Evolutionary conservation across 2,888 invertebrate genomes (phyloP).

Genomic region (Drosophila neonasuta): DNA sequence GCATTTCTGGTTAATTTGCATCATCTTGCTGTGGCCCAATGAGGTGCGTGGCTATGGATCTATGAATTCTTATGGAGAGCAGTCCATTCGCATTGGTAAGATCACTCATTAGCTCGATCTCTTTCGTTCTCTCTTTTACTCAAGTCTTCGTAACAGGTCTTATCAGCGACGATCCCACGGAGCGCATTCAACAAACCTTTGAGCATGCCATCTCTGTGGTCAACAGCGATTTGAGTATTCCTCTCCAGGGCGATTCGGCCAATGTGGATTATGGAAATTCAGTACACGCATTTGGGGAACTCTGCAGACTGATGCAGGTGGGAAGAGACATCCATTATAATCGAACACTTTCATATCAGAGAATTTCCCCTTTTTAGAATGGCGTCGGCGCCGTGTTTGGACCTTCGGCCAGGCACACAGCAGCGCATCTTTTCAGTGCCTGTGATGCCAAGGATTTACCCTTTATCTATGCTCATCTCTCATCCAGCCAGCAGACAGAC

Average conservation of each 20-base stretch:
- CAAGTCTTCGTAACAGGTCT: slow-evolving; percentile 65
- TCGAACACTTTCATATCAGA: not conserved
- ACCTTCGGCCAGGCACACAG: slow-evolving; percentile 86
- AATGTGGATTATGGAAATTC: slow-evolving; percentile 84
- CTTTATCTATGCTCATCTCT: slow-evolving; percentile 89
- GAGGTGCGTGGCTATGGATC: slow-evolving; percentile 45
- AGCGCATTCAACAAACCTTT: slow-evolving; percentile 73
- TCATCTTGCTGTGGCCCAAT: slow-evolving; percentile 40
- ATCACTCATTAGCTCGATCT: not conserved
- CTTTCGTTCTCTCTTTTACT: slow-evolving; percentile 24
- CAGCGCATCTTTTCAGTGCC: slow-evolving; percentile 90
- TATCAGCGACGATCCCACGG: slow-evolving; percentile 74
- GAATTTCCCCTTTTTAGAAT: slow-evolving; percentile 79
- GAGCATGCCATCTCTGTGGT: slow-evolving; percentile 78
- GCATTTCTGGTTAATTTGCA: slow-evolving; percentile 40
- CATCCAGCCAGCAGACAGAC: slow-evolving; percentile 84
- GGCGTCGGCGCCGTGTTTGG: slow-evolving; percentile 93
- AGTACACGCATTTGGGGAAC: slow-evolving; percentile 83
- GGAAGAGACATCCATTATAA: not conserved
- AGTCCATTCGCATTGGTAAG: slow-evolving; percentile 64
- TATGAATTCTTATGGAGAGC: slow-evolving; percentile 40
- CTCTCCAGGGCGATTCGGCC: slow-evolving; percentile 67
- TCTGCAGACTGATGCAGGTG: slow-evolving; percentile 84
- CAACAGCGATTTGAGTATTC: slow-evolving; percentile 75
- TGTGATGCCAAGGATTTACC: slow-evolving; percentile 93